phyloP scores from a whole-genome alignment of 2,113 vertebrate species.

The Fukomys damarensis region DNA sequence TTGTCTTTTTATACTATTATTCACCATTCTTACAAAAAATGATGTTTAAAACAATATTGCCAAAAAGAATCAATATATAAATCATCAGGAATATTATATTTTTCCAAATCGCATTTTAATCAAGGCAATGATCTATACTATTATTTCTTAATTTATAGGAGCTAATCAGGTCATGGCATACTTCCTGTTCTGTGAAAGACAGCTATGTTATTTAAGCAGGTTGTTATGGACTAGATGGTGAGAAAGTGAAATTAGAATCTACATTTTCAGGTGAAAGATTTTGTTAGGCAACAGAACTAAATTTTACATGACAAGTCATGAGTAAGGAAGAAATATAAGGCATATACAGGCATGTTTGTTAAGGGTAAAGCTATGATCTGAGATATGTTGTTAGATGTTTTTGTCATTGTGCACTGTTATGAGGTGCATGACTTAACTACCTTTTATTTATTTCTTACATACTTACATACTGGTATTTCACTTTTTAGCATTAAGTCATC shows the following conservation, averaged over 20 bases:
- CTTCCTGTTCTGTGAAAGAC: background rate
- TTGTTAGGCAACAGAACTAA: background rate
- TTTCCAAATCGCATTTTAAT: background rate
- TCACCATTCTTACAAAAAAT: background rate
- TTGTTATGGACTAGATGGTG: background rate
- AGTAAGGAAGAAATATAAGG: slow-evolving; percentile 21
- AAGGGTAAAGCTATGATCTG: no score
- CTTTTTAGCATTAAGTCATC: background rate
- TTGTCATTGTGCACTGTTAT: no score
- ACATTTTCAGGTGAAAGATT: slow-evolving; percentile 18
- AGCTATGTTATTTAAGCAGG: background rate
- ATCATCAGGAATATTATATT: background rate
- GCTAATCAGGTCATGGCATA: background rate
- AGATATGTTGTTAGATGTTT: accelerated
- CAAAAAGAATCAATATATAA: background rate
- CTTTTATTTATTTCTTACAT: background rate
- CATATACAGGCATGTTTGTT: no score
- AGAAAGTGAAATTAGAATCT: background rate
- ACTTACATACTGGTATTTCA: background rate
- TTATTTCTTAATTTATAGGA: slow-evolving; percentile 20
- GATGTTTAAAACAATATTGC: background rate
- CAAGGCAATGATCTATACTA: background rate
- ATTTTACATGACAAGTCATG: background rate
- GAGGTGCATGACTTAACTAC: background rate
- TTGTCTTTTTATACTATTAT: background rate